Evolutionary conservation across 2,113 vertebrate genomes (phyloP).

Genomic region (Oryzias woworae): DNA sequence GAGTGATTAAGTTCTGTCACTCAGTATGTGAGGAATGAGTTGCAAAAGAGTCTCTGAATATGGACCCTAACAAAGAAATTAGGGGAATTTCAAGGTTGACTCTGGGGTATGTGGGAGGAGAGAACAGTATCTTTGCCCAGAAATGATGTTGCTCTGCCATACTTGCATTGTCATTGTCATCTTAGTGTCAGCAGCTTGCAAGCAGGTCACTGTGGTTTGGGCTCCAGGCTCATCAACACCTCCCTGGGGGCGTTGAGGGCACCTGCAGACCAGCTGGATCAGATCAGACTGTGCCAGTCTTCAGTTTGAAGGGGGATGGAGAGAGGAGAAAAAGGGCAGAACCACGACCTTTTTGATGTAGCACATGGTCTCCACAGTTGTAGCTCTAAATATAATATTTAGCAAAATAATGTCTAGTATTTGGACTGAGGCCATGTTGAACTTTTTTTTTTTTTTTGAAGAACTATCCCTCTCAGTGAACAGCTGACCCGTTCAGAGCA

Average conservation of each 20-base stretch:
- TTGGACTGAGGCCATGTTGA: conserved; percentile 22
- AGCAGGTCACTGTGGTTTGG: conserved; percentile 20
- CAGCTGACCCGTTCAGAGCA: conserved; percentile 72
- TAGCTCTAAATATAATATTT: conserved; percentile 51
- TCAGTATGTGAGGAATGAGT: conserved; percentile 16
- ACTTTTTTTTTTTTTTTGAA: conserved; percentile 45
- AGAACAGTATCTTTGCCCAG: conserved; percentile 24
- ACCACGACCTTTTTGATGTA: conserved; percentile 28
- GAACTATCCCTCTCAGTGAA: conserved; percentile 43
- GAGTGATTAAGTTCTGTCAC: conserved; percentile 31
- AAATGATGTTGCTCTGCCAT: conserved; percentile 37
- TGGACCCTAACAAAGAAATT: conserved; percentile 30
- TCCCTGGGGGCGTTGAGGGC: conserved; percentile 40
- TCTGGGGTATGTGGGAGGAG: no score
- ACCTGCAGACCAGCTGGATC: conserved; percentile 25
- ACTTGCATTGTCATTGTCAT: conserved; percentile 48
- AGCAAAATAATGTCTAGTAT: conserved; percentile 49
- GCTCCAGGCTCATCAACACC: conserved; percentile 55
- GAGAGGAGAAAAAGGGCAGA: conserved; percentile 29
- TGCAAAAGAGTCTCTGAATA: background rate
- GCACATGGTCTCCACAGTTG: conserved; percentile 59
- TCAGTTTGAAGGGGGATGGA: conserved; percentile 40
- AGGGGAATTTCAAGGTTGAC: background rate
- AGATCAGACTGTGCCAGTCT: conserved; percentile 21
- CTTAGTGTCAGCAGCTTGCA: conserved; percentile 52